Percentiles rank a stretch among this genome's conserved stretches.
Conservation (phyloP, 2,797 vertebrate species). For the Meriones psammophilus region DNA sequence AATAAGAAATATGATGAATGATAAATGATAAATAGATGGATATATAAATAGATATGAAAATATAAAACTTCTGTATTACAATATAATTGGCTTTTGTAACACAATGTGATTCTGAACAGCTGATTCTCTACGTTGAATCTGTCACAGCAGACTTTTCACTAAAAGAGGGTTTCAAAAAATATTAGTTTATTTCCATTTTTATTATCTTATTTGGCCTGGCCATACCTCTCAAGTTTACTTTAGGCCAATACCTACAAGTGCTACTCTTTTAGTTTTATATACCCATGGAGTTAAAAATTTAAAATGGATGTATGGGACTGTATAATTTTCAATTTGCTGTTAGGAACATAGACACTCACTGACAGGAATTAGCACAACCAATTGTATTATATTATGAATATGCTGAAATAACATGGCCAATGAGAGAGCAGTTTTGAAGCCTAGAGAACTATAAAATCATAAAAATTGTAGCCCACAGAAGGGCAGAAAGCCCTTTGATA, state of each 20-base stretch:
- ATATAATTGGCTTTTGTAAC: neutral
- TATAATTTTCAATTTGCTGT: conserved; percentile 76
- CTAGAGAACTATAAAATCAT: conserved; percentile 41
- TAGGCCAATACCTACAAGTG: conserved; percentile 67
- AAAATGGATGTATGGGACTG: conserved; percentile 27
- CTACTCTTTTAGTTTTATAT: conserved; percentile 73
- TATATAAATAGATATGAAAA: neutral
- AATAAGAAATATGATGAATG: neutral
- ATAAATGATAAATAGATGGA: neutral
- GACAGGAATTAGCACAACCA: conserved; percentile 60
- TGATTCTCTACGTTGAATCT: neutral
- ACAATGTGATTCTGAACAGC: neutral
- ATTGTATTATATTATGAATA: conserved; percentile 65
- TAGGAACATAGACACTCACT: conserved; percentile 68
- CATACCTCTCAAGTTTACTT: conserved; percentile 57
- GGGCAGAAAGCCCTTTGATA: conserved; percentile 43
- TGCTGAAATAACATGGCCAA: conserved; percentile 37
- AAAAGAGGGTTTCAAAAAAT: conserved; percentile 55
- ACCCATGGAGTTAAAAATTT: conserved; percentile 66
- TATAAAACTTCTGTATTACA: neutral
- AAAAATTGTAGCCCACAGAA: conserved; percentile 49
- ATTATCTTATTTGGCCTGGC: conserved; percentile 65
- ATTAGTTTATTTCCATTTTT: conserved; percentile 42
- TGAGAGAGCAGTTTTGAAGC: conserved; percentile 17
- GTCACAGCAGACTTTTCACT: conserved; percentile 35